Evolutionary conservation across 2,888 invertebrate genomes (phyloP), one percentile per base, ranked within the genome.

Genomic region (Zonitis immaculata): DNA sequence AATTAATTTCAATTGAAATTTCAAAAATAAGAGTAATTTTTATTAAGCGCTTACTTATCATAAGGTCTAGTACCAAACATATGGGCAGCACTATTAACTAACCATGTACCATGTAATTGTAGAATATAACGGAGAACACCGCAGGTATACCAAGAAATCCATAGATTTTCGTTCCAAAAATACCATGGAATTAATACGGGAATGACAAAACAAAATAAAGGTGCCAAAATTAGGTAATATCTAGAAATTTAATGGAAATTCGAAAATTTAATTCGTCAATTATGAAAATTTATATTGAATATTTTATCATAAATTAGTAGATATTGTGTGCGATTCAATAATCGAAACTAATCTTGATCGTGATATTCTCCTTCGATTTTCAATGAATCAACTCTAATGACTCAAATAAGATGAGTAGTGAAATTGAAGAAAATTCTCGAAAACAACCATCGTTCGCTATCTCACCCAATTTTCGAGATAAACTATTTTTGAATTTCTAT

Each of bases 41-140:
- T n/a, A n/a, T n/a, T n/a, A n/a, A n/a, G n/a, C n/a, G 4, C 79
- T 78, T 73, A 82, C 79, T 79, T 83, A 74, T 93, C 88, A 69
- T 89, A 89, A 12, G 88, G 88, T 64, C 84, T 85, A 65, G 82
- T 80, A 47, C 88, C 88, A 79, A 84, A 88, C 67, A 87, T 82
- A 78, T 94, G 94, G 1, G 94, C 93, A 1, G 89, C 89, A 57
- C 90, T 91, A 78, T 94, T 94, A 35, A 94, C 92, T 54, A 90
- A 79, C 94, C 93, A 95, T 1, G 94, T 94, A 54, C 87, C 86
- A 75, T 95, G 90, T 49, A 95, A 81, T 44, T 87, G 85, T 72
- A 87, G 82, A 25, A 86, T 80, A 77, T 91, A 93, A 46, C 93
- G 85, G 73, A 91, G 82, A 70, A 88, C 80, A 18, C 86, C 83